phyloP scores from a whole-genome alignment of 2,113 vertebrate species.

The Paratilapia polleni region DNA sequence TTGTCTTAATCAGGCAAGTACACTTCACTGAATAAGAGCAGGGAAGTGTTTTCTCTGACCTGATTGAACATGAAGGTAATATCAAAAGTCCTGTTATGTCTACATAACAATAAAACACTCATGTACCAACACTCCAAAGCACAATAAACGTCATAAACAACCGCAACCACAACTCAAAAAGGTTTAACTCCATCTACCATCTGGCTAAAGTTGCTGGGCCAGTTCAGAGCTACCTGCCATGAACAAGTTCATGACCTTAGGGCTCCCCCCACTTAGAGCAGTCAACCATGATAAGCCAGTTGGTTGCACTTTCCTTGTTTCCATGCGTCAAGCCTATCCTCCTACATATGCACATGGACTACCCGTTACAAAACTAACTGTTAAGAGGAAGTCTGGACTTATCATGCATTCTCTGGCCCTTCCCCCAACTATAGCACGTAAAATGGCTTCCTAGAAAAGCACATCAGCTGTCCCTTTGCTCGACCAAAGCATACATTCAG shows the following conservation, averaged over 20 bases:
- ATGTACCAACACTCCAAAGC: not conserved
- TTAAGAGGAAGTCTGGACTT: slow-evolving; percentile 55
- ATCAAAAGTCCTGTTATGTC: not conserved
- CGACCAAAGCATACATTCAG: slow-evolving; percentile 20
- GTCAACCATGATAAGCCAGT: slow-evolving; percentile 49
- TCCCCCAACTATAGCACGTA: slow-evolving; percentile 68
- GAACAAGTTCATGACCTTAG: slow-evolving; percentile 61
- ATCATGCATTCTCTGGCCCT: slow-evolving; percentile 57
- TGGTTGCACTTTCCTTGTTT: not conserved
- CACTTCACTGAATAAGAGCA: not conserved
- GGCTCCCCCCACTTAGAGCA: not conserved
- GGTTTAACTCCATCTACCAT: not conserved
- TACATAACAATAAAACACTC: not conserved
- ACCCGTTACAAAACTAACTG: slow-evolving; percentile 15
- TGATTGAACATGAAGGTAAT: not conserved
- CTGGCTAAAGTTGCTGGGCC: not conserved
- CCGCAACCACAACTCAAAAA: not conserved
- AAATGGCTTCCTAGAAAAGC: slow-evolving; percentile 76
- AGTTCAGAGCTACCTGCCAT: slow-evolving; percentile 48
- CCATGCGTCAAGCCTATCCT: not conserved
- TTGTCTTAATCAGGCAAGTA: not conserved
- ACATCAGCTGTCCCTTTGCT: slow-evolving; percentile 60
- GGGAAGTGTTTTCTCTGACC: not conserved
- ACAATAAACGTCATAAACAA: not conserved
- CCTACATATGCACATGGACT: not conserved